Conservation (phyloP, 2,113 vertebrate genomes). For the Loxodonta africana region DNA sequence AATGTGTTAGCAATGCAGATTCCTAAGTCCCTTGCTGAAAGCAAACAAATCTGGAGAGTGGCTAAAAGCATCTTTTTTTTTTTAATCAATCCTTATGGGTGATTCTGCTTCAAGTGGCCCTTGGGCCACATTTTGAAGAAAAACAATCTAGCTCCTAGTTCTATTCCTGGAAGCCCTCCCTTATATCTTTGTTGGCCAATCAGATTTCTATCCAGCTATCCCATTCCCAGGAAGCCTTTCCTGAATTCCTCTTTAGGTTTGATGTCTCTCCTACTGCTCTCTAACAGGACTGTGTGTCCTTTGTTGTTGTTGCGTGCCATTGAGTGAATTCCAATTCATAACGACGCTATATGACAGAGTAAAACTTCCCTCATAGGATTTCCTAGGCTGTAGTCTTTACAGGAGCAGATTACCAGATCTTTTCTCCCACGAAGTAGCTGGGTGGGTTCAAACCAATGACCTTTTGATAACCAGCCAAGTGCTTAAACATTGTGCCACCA, state of each 20-base stretch:
- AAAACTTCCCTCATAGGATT: neutral
- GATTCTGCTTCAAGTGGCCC: neutral
- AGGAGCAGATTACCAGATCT: neutral
- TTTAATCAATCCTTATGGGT: neutral
- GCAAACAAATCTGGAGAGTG: neutral
- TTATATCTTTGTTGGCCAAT: neutral
- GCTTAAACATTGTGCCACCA: neutral
- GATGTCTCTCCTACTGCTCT: neutral
- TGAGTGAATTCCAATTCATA: neutral
- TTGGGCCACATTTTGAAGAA: neutral
- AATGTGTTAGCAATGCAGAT: constrained; percentile 28
- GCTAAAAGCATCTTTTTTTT: neutral
- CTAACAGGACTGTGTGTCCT: neutral
- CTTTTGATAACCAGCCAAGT: neutral
- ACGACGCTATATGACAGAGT: neutral
- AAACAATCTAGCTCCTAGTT: neutral
- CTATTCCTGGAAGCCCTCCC: neutral
- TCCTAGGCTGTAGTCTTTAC: neutral
- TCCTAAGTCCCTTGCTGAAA: neutral
- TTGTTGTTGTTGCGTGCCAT: neutral
- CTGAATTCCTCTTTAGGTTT: neutral
- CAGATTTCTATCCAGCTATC: neutral
- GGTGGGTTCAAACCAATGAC: neutral
- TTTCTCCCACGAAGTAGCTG: neutral
- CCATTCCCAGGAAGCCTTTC: neutral